These are phyloP conservation scores for Netelia fuscicornis DNA, from an alignment of 2,888 invertebrate species.

Conservation along the genomic window DNA sequence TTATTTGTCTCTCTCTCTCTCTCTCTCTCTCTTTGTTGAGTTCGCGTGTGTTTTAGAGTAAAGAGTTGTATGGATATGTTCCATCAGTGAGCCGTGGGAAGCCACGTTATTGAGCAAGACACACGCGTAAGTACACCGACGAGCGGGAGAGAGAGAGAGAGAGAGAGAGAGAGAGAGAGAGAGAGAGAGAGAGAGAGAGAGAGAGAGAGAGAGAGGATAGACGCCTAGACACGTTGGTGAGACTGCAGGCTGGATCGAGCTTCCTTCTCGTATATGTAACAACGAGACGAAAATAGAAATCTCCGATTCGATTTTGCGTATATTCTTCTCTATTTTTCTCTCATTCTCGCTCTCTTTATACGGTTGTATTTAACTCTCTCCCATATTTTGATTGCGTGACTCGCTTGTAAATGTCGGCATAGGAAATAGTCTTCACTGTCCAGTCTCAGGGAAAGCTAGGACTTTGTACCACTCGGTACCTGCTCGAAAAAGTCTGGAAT, in stretches of 20 bases:
- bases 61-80: conserved; percentile 24
- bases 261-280: conserved; percentile 2
- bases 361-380: not conserved
- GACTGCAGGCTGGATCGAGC: conserved; percentile 1
- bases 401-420: not conserved
- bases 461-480: not conserved
- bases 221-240: not conserved
- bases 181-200: not conserved
- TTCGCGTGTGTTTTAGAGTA: not conserved
- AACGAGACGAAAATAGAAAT: conserved; percentile 9
- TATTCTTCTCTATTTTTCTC: not conserved
- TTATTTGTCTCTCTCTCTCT: not conserved
- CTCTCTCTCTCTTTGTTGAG: not conserved
- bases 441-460: conserved; percentile 9
- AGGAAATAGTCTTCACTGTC: conserved; percentile 4
- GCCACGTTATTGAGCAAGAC: conserved; percentile 63
- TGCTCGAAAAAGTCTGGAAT: conserved; percentile 17
- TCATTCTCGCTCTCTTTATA: not conserved
- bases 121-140: conserved; percentile 7
- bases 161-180: no score
- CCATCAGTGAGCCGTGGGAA: conserved; percentile 61
- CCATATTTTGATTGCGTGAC: not conserved
- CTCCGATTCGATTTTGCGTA: not conserved
- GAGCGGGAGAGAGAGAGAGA: not conserved
- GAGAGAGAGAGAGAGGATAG: not conserved